A percentile compares a stretch with the other conserved stretches of the same genome.
Conservation (phyloP, 2,797 vertebrate species). For the Danio aesculapii region DNA sequence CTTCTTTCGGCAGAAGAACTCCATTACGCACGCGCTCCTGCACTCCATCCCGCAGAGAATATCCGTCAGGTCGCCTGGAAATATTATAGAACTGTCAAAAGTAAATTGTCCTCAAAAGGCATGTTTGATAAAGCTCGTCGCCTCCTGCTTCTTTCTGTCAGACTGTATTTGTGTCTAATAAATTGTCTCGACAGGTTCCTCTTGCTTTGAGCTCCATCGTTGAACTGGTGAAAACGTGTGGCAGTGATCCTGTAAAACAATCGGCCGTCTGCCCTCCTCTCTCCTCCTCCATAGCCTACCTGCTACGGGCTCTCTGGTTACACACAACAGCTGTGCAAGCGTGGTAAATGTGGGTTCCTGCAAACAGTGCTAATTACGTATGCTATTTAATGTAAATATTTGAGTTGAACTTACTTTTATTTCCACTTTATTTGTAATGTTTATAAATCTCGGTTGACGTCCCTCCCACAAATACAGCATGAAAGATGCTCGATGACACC, state of each 20-base stretch:
- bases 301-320: constrained; percentile 58
- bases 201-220: background rate
- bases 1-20: constrained; percentile 76
- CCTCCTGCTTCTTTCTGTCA: background rate
- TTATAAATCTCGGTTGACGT: background rate
- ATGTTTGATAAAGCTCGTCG: constrained; percentile 22
- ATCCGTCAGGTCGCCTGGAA: constrained; percentile 1
- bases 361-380: background rate
- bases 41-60: background rate
- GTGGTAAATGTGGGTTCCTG: background rate
- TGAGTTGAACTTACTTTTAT: background rate
- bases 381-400: constrained; percentile 7
- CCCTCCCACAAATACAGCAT: background rate
- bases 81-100: background rate
- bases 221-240: constrained; percentile 30
- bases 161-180: background rate
- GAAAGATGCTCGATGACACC: background rate
- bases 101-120: background rate
- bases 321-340: constrained; percentile 60
- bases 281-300: constrained; percentile 48
- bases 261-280: constrained; percentile 30
- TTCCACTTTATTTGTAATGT: background rate
- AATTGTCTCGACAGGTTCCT: background rate
- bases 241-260: constrained; percentile 42
- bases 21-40: constrained; percentile 71